Evolutionary conservation across 2,113 vertebrate genomes (phyloP), one percentile per base, ranked within the genome.

Genomic region (Halcyon senegalensis): DNA sequence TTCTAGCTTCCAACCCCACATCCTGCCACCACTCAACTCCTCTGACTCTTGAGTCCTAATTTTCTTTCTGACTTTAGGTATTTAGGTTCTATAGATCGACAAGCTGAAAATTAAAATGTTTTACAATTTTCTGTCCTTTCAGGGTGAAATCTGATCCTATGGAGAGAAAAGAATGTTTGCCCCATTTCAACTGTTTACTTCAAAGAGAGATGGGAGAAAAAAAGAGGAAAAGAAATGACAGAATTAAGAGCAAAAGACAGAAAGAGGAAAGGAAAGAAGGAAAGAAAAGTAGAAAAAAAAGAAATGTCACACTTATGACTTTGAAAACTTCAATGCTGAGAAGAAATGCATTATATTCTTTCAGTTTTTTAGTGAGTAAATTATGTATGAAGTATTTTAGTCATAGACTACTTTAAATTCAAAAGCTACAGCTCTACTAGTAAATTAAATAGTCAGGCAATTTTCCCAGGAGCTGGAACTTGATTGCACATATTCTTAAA

Each of bases 41-140:
- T 89, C 30, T 89, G 83, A 86, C 28, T 86, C 77, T 55, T 55
- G 35, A 87, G 18, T 33, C 43, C 70, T 46, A 46, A 7, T 55
- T 8, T 8, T 51, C 75, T 83, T 79, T 74, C 31, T 90, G 53
- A 76, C 31, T 50, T 23, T 48, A 51, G 4, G 5, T 30, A n/a
- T 70, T 89, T 67, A 39, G 16, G 28, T 30, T 91, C 28, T 84
- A 27, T 17, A 39, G 16, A 68, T 16, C 79, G 87, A 84, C 76
- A 95, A 84, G 35, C 18, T 62, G 68, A 89, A 92, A 92, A 96
- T 84, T 90, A 79, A 91, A 94, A 93, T 68, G 13, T 19, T 89
- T 87, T 72, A 43, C 25, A 44, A 87, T 25, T 6, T 84, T 15
- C 30, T 78, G 44, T 59, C 14, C 35, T 83, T 94, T 86, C 55